Conservation (phyloP, 2,113 vertebrate species). For the Motacilla alba region DNA sequence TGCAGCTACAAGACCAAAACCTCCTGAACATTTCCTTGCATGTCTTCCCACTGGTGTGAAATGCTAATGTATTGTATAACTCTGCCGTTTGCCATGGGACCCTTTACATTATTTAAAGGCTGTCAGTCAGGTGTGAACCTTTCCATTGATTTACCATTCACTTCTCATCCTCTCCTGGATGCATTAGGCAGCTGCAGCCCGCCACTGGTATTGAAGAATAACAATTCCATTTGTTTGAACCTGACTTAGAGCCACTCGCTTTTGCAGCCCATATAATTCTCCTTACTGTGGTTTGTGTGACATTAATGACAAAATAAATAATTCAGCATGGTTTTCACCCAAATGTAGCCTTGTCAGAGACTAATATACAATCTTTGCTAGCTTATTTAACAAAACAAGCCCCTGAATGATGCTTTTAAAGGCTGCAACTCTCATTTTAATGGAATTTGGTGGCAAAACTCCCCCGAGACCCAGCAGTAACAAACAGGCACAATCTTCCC, state of each 20-base stretch:
- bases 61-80: conserved; percentile 15
- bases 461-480: neutral
- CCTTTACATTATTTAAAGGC: conserved; percentile 38
- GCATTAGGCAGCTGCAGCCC: conserved; percentile 5
- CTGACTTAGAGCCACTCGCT: neutral
- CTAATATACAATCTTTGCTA: conserved; percentile 16
- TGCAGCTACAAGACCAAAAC: neutral
- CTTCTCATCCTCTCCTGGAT: conserved; percentile 26
- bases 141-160: conserved; percentile 51
- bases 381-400: conserved; percentile 43
- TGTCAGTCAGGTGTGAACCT: conserved; percentile 48
- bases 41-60: neutral
- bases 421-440: neutral
- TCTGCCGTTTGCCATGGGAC: neutral
- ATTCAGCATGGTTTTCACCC: conserved; percentile 41
- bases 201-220: neutral
- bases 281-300: neutral
- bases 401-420: neutral
- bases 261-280: conserved; percentile 33
- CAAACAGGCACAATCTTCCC: neutral
- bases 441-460: neutral
- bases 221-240: conserved; percentile 27
- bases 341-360: conserved; percentile 33
- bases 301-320: conserved; percentile 68
- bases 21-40: neutral